phyloP scores from a whole-genome alignment of 2,797 vertebrate species.

The Pseudochaenichthys georgianus region DNA sequence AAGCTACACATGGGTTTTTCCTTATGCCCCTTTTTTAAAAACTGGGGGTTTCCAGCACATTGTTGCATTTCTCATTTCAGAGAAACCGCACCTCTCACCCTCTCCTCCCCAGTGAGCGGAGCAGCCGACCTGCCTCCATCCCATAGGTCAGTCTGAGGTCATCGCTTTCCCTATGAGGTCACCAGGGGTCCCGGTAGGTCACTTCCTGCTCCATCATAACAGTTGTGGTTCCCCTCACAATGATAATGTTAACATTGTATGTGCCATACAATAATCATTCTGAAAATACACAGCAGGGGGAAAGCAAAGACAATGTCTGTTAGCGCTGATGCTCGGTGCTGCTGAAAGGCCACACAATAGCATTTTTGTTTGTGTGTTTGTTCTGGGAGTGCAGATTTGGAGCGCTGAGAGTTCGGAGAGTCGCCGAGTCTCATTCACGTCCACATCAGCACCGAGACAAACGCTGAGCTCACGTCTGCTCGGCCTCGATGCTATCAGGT shows the following conservation, averaged over 20 bases:
- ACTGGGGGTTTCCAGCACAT: conserved; percentile 73
- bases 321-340: conserved; percentile 77
- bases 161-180: conserved; percentile 80
- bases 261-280: conserved; percentile 85
- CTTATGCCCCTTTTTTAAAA: conserved; percentile 17
- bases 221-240: conserved; percentile 67
- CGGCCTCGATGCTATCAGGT: conserved; percentile 16
- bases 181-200: conserved; percentile 76
- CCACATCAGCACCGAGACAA: conserved; percentile 33
- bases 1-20: background rate
- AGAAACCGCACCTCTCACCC: conserved; percentile 63
- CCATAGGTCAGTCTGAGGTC: conserved; percentile 77
- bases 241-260: conserved; percentile 82
- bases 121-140: conserved; percentile 52
- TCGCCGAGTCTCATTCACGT: conserved; percentile 49
- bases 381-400: conserved; percentile 52
- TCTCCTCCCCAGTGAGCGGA: conserved; percentile 39
- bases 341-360: conserved; percentile 79
- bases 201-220: conserved; percentile 83
- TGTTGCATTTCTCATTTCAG: conserved; percentile 58
- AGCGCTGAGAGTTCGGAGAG: conserved; percentile 43
- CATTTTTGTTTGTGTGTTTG: conserved; percentile 76
- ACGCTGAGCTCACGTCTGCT: conserved; percentile 60
- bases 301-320: conserved; percentile 86
- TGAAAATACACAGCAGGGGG: conserved; percentile 80